These are phyloP conservation scores for Rhopalosiphum maidis DNA, from an alignment of 1,140 invertebrate species.

Conservation along the genomic window DNA sequence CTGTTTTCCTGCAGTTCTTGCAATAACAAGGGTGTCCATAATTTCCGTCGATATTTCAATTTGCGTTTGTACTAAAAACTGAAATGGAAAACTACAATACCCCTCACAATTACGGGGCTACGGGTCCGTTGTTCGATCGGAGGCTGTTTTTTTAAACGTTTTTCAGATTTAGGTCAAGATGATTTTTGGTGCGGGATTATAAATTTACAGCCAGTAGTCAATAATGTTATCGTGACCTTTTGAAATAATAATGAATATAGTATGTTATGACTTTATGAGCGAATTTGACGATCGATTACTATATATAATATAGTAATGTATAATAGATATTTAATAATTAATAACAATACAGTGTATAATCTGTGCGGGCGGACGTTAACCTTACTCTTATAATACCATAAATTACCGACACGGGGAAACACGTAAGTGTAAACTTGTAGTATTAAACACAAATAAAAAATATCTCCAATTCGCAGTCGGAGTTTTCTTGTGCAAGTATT, in stretches of 20 bases:
- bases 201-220: neutral
- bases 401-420: neutral
- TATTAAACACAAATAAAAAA: neutral
- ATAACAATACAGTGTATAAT: too few species aligned
- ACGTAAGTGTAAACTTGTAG: neutral
- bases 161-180: neutral
- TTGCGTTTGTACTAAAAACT: neutral
- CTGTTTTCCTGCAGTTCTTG: neutral
- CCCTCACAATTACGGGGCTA: neutral
- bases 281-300: neutral
- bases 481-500: neutral
- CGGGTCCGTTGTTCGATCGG: neutral
- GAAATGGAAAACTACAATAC: neutral
- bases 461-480: neutral
- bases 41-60: slow-evolving; percentile 43
- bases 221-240: neutral
- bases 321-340: too few species aligned
- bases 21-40: slow-evolving; percentile 18
- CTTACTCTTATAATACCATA: neutral
- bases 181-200: neutral
- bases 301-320: too few species aligned
- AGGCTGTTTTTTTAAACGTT: neutral
- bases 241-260: too few species aligned
- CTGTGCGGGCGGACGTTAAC: neutral
- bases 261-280: neutral